Evolutionary conservation across 2,113 vertebrate species (phyloP), one percentile per base, ranked within the genome.

Genomic region (Copsychus sechellarum): DNA sequence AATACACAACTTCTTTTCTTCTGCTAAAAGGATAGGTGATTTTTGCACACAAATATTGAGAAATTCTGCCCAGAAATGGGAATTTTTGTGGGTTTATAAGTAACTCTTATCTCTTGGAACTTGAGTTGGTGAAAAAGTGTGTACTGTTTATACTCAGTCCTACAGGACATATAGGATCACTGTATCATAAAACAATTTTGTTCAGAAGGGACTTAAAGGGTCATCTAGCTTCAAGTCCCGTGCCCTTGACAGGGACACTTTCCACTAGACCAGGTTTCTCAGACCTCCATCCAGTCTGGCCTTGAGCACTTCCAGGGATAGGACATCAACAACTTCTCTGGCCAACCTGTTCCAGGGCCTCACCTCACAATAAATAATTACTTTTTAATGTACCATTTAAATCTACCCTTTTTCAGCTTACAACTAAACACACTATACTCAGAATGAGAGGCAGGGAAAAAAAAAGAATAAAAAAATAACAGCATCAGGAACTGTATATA

Each of bases 321-420:
- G 20, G 23, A 16, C 0, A 0, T n/a, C 18, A 38, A 16, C 12
- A 42, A 1, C 19, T 73, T 58, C 43, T 65, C 19, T 17, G 23
- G 26, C 8, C 7, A 43, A 24, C 10, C 4, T 28, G 6, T 58
- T 34, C 31, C 25, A 51, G 18, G 12, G 11, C 18, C 19, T 65
- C 38, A 51, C 23, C 5, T 51, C 23, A 28, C 7, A 21, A 5
- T 38, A 28, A 38, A 66, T 15, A 73, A 45, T 43, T 72, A 36
- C 12, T 81, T 58, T 12, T 50, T 74, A 38, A 45, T n/a, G 11
- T n/a, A 8, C 8, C 29, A 29, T 60, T 45, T 81, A 29, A 60
- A 88, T 60, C 45, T 45, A 58, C 5, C 5, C 8, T 14, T 66
- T 73, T 58, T 21, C 33, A 60, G 7, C 15, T 73, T 36, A 66